phyloP scores from a whole-genome alignment of 2,888 invertebrate genomes.

The Drosophila neonasuta region DNA sequence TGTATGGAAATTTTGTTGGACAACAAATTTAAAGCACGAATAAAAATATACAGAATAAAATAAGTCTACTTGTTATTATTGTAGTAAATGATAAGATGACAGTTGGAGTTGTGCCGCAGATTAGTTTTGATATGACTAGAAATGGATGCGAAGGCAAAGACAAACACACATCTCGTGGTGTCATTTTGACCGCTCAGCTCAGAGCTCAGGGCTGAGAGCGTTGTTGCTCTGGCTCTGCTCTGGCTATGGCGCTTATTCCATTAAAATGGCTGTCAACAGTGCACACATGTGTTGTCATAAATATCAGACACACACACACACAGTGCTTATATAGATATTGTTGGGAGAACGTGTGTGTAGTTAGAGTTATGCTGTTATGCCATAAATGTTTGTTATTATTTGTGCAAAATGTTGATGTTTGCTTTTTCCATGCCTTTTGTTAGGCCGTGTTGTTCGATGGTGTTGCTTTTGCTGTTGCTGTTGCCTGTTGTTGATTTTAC shows the following conservation, averaged over 20 bases:
- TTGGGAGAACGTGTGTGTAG: conserved; percentile 49
- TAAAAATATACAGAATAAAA: neutral
- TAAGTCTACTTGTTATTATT: conserved; percentile 1
- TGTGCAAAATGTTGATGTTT: conserved; percentile 78
- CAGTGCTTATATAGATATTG: conserved; percentile 8
- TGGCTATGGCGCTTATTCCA: conserved; percentile 63
- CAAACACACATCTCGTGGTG: conserved; percentile 45
- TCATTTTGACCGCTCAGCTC: conserved; percentile 49
- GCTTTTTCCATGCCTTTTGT: conserved; percentile 68
- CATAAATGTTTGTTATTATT: conserved; percentile 73
- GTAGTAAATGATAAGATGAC: conserved; percentile 2
- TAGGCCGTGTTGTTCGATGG: conserved; percentile 21
- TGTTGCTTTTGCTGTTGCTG: conserved; percentile 3
- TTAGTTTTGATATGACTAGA: conserved; percentile 13
- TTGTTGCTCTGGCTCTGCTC: conserved; percentile 22
- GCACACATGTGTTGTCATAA: conserved; percentile 70
- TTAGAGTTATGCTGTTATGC: conserved; percentile 58
- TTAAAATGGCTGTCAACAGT: conserved; percentile 74
- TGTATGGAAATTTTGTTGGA: neutral
- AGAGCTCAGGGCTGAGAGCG: conserved; percentile 2
- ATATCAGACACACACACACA: conserved; percentile 40
- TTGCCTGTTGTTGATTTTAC: conserved; percentile 56
- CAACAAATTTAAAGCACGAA: neutral
- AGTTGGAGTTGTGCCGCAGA: neutral
- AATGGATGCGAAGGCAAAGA: conserved; percentile 7